These are phyloP conservation scores for Idaea biselata DNA, from an alignment of 2,888 invertebrate species.

Conservation along the genomic window DNA sequence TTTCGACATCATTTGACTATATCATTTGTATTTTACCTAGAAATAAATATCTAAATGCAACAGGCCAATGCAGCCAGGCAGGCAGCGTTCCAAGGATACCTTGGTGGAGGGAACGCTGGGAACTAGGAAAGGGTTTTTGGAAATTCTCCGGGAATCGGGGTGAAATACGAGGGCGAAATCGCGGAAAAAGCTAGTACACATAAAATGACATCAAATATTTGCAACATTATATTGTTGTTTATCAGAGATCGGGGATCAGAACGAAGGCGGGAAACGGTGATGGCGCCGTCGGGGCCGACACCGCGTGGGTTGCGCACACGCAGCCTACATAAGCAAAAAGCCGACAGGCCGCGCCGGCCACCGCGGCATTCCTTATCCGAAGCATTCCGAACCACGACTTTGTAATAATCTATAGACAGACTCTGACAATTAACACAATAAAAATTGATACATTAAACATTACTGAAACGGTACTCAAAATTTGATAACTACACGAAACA, in stretches of 20 bases:
- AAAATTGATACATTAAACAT: no score
- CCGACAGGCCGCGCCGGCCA: constrained; percentile 50
- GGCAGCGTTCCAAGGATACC: no score
- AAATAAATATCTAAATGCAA: no score
- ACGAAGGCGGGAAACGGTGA: constrained; percentile 46
- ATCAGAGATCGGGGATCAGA: constrained; percentile 43
- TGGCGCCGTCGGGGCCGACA: constrained; percentile 48
- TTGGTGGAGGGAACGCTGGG: no score
- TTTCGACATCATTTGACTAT: no score
- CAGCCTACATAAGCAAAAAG: constrained; percentile 62
- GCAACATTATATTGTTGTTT: constrained; percentile 55
- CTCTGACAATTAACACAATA: no score
- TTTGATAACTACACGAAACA: no score
- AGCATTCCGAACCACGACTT: not conserved
- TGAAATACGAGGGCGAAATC: constrained; percentile 10
- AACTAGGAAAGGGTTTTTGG: not conserved
- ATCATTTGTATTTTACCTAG: no score
- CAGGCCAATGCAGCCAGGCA: no score
- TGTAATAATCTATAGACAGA: no score
- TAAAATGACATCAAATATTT: constrained; percentile 59
- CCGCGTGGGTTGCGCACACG: constrained; percentile 65
- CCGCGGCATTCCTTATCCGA: constrained; percentile 68
- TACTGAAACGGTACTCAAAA: no score
- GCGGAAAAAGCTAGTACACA: constrained; percentile 25
- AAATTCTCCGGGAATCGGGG: constrained; percentile 13